Evolutionary conservation across 2,797 vertebrate genomes (phyloP), one percentile per base, ranked within the genome.

Genomic region (Hoplostethus atlanticus): DNA sequence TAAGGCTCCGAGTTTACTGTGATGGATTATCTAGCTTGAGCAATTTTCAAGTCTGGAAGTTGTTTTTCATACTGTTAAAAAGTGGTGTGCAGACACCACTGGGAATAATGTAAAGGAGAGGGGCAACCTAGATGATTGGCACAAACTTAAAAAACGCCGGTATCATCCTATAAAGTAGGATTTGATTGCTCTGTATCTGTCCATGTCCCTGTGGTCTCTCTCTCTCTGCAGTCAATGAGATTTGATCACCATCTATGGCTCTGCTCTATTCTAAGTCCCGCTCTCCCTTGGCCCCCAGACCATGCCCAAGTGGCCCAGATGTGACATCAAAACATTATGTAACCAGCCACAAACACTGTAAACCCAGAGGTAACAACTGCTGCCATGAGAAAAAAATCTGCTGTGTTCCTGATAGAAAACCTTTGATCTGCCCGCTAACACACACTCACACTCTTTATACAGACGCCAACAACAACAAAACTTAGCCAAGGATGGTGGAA

Each of bases 381-480:
- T 25, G 17, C 64, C 64, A 46, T 84, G 76, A 78, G 81, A 76
- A 58, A 84, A 84, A 86, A 84, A 58, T 56, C 34, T 31, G 69
- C 56, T 54, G 68, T 77, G 47, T 74, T 79, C 52, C 80, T 50
- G 81, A 90, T 87, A 83, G 85, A 68, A 79, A 86, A 84, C 55
- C 28, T 66, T 83, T 84, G 79, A 89, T 89, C 68, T 84, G 72
- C 54, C 60, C 1, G 44, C 72, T 70, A 86, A 63, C 72, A 87
- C 72, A 75, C 54, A 40, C 77, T 75, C 67, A 50, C 52, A 48
- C 11, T 72, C 84, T 90, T 88, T 89, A 64, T 56, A 81, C 34
- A 9, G 52, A 68, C 57, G 87, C 91, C 93, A 92, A 92, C 82
- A 79, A 87, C 84, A 94, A 90, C 86, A 89, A 63, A 12, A 69